Percentiles rank a stretch among this genome's conserved stretches.
phyloP scores from a whole-genome alignment of 1,140 invertebrate species.

The Drosophila cardini region DNA sequence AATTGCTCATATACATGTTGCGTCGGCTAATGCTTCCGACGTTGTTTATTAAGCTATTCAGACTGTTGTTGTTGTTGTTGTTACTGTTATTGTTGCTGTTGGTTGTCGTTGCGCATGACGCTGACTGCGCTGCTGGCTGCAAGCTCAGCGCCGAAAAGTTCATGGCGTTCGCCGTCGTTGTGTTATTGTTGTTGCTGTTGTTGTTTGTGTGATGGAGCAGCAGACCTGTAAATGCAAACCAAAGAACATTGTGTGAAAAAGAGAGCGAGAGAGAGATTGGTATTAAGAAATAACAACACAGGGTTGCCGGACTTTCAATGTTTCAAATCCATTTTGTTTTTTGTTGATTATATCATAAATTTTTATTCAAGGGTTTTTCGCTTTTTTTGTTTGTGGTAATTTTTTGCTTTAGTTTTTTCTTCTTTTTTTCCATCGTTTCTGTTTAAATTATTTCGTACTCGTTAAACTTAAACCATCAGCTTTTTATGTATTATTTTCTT shows the following conservation, averaged over 20 bases:
- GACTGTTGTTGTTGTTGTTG: slow-evolving; percentile 57
- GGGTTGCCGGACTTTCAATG: not conserved
- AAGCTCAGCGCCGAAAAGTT: slow-evolving; percentile 70
- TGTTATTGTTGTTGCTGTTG: slow-evolving; percentile 40
- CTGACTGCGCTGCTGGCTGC: slow-evolving; percentile 47
- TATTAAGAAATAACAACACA: not conserved
- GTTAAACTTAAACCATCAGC: slow-evolving; percentile 77
- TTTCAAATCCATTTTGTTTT: slow-evolving; percentile 48
- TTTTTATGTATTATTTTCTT: slow-evolving; percentile 40
- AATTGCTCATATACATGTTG: slow-evolving; percentile 55
- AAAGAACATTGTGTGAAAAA: slow-evolving; percentile 16
- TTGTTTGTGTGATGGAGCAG: slow-evolving; percentile 60
- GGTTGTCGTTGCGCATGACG: slow-evolving; percentile 24
- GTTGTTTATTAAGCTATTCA: slow-evolving; percentile 65
- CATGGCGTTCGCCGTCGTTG: slow-evolving; percentile 64
- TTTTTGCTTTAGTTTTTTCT: slow-evolving; percentile 51
- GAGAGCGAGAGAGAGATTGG: not conserved
- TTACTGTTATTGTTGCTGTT: slow-evolving; percentile 26
- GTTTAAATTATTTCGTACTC: slow-evolving; percentile 73
- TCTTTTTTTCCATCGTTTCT: slow-evolving; percentile 63
- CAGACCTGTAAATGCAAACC: slow-evolving; percentile 58
- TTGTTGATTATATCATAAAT: slow-evolving; percentile 85
- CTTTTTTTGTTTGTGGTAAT: slow-evolving; percentile 55
- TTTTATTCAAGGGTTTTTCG: slow-evolving; percentile 84
- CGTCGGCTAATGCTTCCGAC: slow-evolving; percentile 42